A percentile compares a stretch with the other conserved stretches of the same genome.
Evolutionary conservation across 1,140 invertebrate genomes (phyloP).

Genomic region (Neotoxoptera formosana): DNA sequence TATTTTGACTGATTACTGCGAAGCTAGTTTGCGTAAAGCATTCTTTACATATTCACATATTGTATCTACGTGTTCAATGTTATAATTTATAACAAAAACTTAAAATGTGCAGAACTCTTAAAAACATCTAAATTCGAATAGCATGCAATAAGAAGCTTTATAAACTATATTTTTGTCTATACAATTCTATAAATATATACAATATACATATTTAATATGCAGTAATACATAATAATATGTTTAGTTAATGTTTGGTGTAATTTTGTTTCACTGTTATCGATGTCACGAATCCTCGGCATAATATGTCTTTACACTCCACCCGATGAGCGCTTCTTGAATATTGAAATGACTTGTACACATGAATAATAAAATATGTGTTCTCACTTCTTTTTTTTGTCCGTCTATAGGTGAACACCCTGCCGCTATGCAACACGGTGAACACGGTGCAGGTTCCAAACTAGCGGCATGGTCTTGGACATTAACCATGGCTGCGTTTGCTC

Average conservation of each 20-base stretch:
- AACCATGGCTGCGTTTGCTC: conserved; percentile 56
- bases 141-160: not conserved
- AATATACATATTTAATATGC: not conserved
- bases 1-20: not conserved
- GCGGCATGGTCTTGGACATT: conserved; percentile 55
- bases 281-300: not conserved
- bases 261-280: not conserved
- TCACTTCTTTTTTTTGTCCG: not conserved
- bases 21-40: not conserved
- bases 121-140: not conserved
- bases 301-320: not conserved
- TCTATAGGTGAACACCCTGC: conserved; percentile 87
- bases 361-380: conserved; percentile 38
- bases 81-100: not conserved
- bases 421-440: conserved; percentile 87
- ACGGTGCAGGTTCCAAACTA: conserved; percentile 63
- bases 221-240: conserved; percentile 25
- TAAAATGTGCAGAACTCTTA: not conserved
- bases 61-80: not conserved
- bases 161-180: not conserved
- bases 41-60: not conserved
- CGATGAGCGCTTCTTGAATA: not conserved
- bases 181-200: not conserved
- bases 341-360: conserved; percentile 23
- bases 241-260: not conserved